These are phyloP conservation scores for Coleophora deauratella DNA, from an alignment of 2,888 invertebrate species.

Conservation along the genomic window DNA sequence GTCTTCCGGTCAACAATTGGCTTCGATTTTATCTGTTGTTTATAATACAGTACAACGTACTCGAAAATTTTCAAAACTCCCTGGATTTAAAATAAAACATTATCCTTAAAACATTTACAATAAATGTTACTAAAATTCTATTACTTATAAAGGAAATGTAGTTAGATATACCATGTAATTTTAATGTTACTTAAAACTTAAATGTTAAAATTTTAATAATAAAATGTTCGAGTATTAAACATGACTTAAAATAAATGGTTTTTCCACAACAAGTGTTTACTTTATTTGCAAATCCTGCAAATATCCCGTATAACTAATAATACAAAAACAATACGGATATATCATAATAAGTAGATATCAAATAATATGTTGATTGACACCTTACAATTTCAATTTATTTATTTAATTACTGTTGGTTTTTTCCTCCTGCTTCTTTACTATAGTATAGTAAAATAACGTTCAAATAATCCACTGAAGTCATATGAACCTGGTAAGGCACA, in stretches of 20 bases:
- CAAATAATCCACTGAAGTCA: too few species aligned
- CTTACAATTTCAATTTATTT: too few species aligned
- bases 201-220: conserved; percentile 66
- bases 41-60: conserved; percentile 22
- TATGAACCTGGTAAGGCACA: too few species aligned
- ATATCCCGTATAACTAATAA: too few species aligned
- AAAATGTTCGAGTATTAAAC: conserved; percentile 50
- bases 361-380: too few species aligned
- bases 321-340: too few species aligned
- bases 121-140: conserved; percentile 18
- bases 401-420: too few species aligned
- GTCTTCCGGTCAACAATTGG: conserved; percentile 58
- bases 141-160: conserved; percentile 8
- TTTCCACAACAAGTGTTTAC: conserved; percentile 48
- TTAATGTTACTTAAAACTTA: conserved; percentile 32
- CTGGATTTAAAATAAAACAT: conserved; percentile 26
- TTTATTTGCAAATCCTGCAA: neutral
- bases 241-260: conserved; percentile 55
- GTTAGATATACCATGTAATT: conserved; percentile 28
- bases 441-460: too few species aligned
- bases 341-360: too few species aligned
- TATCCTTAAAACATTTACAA: conserved; percentile 23
- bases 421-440: too few species aligned
- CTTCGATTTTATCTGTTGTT: conserved; percentile 33
- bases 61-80: conserved; percentile 24